Percentiles rank a stretch among this genome's conserved stretches.
Conservation (phyloP, 2,888 invertebrate species). For the Xanthia togata region DNA sequence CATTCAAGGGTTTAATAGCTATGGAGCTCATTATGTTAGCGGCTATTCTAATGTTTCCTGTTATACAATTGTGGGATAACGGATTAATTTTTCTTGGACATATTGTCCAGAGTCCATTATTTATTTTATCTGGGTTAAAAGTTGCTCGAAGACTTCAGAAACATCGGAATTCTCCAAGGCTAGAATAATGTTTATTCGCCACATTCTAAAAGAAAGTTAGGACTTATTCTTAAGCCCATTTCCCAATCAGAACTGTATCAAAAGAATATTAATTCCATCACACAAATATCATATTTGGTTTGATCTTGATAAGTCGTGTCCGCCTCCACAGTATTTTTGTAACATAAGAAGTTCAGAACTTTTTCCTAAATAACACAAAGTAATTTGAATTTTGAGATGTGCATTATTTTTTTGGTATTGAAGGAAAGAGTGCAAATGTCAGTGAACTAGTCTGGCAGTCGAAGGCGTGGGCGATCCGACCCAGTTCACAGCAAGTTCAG, state of each 20-base stretch:
- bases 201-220: neutral
- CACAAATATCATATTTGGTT: constrained; percentile 23
- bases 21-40: constrained; percentile 23
- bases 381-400: constrained; percentile 30
- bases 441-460: constrained; percentile 57
- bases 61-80: neutral
- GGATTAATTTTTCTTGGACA: neutral
- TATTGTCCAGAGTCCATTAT: neutral
- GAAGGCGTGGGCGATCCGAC: constrained; percentile 51
- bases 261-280: constrained; percentile 28
- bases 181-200: neutral
- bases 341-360: constrained; percentile 15
- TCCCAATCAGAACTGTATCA: constrained; percentile 8
- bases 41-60: neutral
- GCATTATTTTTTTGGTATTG: constrained; percentile 51
- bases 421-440: constrained; percentile 50
- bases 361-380: constrained; percentile 15
- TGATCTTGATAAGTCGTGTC: constrained; percentile 36
- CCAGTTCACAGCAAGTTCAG: constrained; percentile 40
- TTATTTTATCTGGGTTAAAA: neutral
- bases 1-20: constrained; percentile 1
- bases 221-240: neutral
- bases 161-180: too few relatives aligned
- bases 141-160: neutral
- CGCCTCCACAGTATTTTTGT: constrained; percentile 28